phyloP scores from a whole-genome alignment of 2,888 invertebrate species.

The Erannis defoliaria region DNA sequence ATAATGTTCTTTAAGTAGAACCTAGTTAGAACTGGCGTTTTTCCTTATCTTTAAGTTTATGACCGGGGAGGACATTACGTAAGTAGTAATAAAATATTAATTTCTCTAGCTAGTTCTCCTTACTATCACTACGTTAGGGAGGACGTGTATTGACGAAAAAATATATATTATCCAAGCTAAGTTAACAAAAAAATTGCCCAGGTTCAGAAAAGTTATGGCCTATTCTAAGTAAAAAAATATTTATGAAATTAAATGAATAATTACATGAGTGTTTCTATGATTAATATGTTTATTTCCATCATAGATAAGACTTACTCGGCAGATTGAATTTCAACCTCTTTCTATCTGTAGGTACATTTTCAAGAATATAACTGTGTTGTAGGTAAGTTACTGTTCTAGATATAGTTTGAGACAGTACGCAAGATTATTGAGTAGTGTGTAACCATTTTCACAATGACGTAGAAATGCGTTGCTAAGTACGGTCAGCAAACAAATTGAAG shows the following conservation, averaged over 20 bases:
- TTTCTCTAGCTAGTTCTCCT: slow-evolving; percentile 3
- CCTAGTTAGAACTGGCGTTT: slow-evolving; percentile 9
- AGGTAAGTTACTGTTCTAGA: too few species aligned
- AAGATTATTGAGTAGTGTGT: neutral
- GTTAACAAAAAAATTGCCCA: too few species aligned
- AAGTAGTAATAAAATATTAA: slow-evolving; percentile 19
- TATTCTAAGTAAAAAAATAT: neutral
- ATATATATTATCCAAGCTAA: neutral
- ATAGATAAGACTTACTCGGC: too few species aligned
- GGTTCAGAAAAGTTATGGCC: too few species aligned
- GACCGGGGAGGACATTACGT: slow-evolving; percentile 14
- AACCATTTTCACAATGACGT: slow-evolving; percentile 9
- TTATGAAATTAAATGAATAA: too few species aligned
- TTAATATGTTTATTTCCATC: too few species aligned
- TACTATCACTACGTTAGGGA: slow-evolving; percentile 1
- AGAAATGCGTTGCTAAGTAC: slow-evolving; percentile 6
- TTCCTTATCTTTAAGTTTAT: slow-evolving; percentile 16
- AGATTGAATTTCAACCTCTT: too few species aligned
- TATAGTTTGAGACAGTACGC: too few species aligned
- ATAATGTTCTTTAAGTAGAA: slow-evolving; percentile 3
- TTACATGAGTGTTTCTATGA: too few species aligned
- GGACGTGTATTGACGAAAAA: neutral
- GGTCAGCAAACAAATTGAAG: neutral
- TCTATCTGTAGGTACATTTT: too few species aligned
- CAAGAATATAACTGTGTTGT: too few species aligned